Conservation (phyloP, 2,797 vertebrate genomes). For the Erpetoichthys calabaricus region DNA sequence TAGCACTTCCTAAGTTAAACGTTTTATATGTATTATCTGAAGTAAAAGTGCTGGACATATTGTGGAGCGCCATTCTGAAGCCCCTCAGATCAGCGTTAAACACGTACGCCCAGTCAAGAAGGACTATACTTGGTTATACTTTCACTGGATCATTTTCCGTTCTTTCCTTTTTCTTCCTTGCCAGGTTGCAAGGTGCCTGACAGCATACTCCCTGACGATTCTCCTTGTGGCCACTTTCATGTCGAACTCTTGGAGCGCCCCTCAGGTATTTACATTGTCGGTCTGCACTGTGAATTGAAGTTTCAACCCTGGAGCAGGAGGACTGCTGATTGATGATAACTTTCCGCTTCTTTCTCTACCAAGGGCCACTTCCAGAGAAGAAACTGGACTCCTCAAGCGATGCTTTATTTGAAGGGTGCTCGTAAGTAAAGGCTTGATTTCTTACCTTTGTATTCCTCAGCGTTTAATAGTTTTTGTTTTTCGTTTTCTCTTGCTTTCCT, state of each 20-base stretch:
- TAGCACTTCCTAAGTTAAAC: too few relatives aligned
- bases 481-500: too few relatives aligned
- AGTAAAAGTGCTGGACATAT: too few relatives aligned
- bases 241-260: slow-evolving; percentile 48
- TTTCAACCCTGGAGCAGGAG: background rate
- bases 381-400: slow-evolving; percentile 93
- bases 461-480: too few relatives aligned
- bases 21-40: too few relatives aligned
- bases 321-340: background rate
- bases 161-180: slow-evolving; percentile 5
- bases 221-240: slow-evolving; percentile 49
- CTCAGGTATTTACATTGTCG: slow-evolving; percentile 53
- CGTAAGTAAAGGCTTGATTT: slow-evolving; percentile 54
- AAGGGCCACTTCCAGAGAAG: slow-evolving; percentile 69
- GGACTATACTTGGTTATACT: too few relatives aligned
- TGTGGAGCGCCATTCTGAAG: too few relatives aligned
- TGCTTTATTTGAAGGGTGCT: slow-evolving; percentile 92
- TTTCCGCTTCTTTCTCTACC: slow-evolving; percentile 1
- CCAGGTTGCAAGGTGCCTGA: slow-evolving; percentile 47
- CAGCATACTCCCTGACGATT: slow-evolving; percentile 40
- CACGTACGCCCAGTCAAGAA: too few relatives aligned
- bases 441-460: background rate
- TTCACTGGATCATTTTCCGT: too few relatives aligned
- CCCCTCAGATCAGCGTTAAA: too few relatives aligned
- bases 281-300: background rate